Evolutionary conservation across 1,140 invertebrate species (phyloP), one percentile per base, ranked within the genome.

Genomic region (Nasonia giraulti): DNA sequence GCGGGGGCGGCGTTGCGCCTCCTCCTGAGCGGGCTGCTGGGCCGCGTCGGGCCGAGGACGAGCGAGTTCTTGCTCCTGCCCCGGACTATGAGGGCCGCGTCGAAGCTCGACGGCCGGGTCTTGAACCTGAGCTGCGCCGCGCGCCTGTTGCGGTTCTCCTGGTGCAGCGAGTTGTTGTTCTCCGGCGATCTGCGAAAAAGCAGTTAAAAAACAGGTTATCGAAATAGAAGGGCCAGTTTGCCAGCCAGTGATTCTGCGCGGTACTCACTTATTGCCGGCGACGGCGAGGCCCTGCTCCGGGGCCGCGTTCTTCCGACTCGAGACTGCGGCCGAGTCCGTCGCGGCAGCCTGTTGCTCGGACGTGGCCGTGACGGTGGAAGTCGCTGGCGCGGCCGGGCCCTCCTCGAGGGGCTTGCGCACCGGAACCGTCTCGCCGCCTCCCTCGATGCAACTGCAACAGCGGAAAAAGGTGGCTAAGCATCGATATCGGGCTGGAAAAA

Each of bases 81-180:
- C 85, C 82, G 85, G 31, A 89, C 85, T 76, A 91, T 90, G 0
- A 90, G 86, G 33, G 90, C 85, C 14, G 88, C 87, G 77, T 91
- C 90, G 81, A 89, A 91, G 77, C 89, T 91, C 17, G 90, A 89
- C 8, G 90, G 88, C 76, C 89, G 87, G 82, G 85, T 88, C 84
- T 87, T 88, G 86, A 86, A 87, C 85, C 88, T 85, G n/a, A 88
- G 82, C 77, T 90, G 89, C 5, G 87, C 82, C 23, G 88, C 88
- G 27, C 90, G 88, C 78, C 88, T 87, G 50, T 87, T 89, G n/a
- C 88, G 87, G 55, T 89, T 90, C 76, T 90, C 86, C 76, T 90
- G 88, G 75, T 89, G 89, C 40, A 87, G 81, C 8, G 88, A 89
- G 55, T 82, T 85, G 71, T 84, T 86, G 78, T 80, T 78, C 69